Evolutionary conservation across 2,888 invertebrate species (phyloP), one percentile per base, ranked within the genome.

Genomic region (Neoascia interrupta): DNA sequence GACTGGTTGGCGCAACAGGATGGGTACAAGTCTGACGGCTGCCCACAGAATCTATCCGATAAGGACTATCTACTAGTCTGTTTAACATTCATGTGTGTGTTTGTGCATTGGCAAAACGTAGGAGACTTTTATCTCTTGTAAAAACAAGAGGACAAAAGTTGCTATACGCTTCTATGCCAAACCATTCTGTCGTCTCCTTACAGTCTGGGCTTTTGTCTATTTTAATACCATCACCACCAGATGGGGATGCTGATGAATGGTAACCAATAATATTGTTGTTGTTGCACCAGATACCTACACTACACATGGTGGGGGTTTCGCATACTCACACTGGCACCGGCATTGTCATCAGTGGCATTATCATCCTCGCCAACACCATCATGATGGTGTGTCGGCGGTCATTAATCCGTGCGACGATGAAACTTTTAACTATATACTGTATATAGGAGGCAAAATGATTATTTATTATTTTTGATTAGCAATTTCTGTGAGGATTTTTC

Each of bases 181-280:
- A 60, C 45, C 70, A 53, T 56, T 58, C 15, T 28, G 41, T 49
- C 19, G 75, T 76, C 70, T 76, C 64, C 76, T 53, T 60, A 60
- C 60, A 58, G 76, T 76, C 76, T 76, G 70, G 70, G 64, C 47
- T 76, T 70, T 76, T 76, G 70, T 76, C 63, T 63, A 64, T 70
- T n/a, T n/a, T 72, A 63, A 72, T 51, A 64, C 56, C 72, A 63
- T 36, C 39, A 16, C 41, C 8, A 13, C n/a, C 10, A n/a, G 8
- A 37, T 1, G 21, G 6, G 41, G 28, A 28, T 45, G 21, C 43
- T 70, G 72, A 72, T 76, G 64, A 70, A 72, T 54, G 53, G 41
- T 23, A 54, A 54, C 31, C 19, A 72, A 70, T 72, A 49, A 47
- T 64, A 60, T 58, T 64, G 37, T 47, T 75, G 51, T 45, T 31